Evolutionary conservation across 1,140 invertebrate genomes (phyloP), one percentile per base, ranked within the genome.

Genomic region (Portunus trituberculatus): DNA sequence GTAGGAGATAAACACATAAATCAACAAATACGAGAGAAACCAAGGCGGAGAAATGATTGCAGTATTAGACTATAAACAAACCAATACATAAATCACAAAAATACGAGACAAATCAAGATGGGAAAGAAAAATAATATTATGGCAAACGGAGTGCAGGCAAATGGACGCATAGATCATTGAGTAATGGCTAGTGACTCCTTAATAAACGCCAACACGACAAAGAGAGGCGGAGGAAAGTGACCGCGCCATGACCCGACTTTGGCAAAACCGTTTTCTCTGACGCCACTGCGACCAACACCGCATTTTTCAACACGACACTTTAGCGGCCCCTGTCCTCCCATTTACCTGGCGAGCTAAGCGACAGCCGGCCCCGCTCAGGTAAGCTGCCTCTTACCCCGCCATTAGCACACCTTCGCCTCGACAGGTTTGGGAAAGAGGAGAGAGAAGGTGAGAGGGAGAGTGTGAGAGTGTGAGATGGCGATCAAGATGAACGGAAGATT

Each of bases 401-500:
- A 76, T 76, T 76, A 76, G 20, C 67, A 76, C 67, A 76, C 67
- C 67, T 76, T 76, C 67, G 67, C 67, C 67, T n/a, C 20, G 67
- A 76, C 67, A 76, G 67, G 25, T 76, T n/a, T 76, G 67, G 67
- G 67, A 20, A 59, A 59, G 52, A 59, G 52, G 16, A 59, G 52
- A 59, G 52, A 25, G 52, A 46, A 28, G 39, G 20, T 16, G 25
- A 25, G 16, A 89, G 39, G 39, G 87, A 46, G 87, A 20, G 31
- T 7, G 86, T 46, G 87, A 46, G 87, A 20, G 31, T 7, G 86
- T 46, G 88, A 39, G 45, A n/a, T 14, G 67, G 67, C 67, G 67
- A 76, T 76, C 67, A 76, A 76, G 67, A 76, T 76, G 67, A 20
- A 76, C 67, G 67, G 67, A 76, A 76, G 67, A 76, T 76, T 20